Percentiles rank a stretch among this genome's conserved stretches.
These are phyloP conservation scores for Shinisaurus crocodilurus DNA, from an alignment of 2,113 vertebrate species.

Conservation along the genomic window DNA sequence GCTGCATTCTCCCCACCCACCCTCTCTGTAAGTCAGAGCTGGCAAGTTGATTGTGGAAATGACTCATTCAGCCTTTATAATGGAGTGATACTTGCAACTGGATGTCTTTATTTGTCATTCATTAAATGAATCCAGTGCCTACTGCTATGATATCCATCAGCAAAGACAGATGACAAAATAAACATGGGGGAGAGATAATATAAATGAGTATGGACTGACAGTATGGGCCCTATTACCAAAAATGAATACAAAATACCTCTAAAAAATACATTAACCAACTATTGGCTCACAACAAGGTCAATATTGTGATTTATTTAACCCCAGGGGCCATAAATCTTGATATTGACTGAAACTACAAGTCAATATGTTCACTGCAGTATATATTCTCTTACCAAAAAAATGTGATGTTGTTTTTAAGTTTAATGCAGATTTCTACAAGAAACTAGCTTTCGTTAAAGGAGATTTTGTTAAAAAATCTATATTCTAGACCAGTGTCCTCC, in stretches of 20 bases:
- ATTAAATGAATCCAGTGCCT: constrained; percentile 64
- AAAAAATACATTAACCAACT: constrained; percentile 79
- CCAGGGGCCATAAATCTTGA: constrained; percentile 83
- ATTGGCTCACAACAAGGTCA: constrained; percentile 82
- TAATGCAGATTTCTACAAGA: constrained; percentile 69
- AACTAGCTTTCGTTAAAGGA: constrained; percentile 54
- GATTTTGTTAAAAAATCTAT: constrained; percentile 23
- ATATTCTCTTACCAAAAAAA: constrained; percentile 80
- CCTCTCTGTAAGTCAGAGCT: constrained; percentile 3
- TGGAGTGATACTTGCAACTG: constrained; percentile 43
- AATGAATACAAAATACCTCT: constrained; percentile 82
- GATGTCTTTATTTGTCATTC: constrained; percentile 52
- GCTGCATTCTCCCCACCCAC: constrained; percentile 8
- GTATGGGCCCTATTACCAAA: constrained; percentile 79
- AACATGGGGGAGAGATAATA: constrained; percentile 71
- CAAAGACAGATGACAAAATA: constrained; percentile 70
- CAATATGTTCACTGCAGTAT: constrained; percentile 80
- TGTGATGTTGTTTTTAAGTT: constrained; percentile 42
- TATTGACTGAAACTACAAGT: constrained; percentile 83
- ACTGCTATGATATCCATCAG: constrained; percentile 67
- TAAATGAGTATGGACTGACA: constrained; percentile 73
- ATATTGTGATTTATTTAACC: constrained; percentile 85
- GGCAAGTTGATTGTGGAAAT: constrained; percentile 53
- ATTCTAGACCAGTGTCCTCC: background rate
- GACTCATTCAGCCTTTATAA: constrained; percentile 50